A percentile compares a stretch with the other conserved stretches of the same genome.
Conservation (phyloP, 2,113 vertebrate genomes). For the Poeciliopsis prolifica region DNA sequence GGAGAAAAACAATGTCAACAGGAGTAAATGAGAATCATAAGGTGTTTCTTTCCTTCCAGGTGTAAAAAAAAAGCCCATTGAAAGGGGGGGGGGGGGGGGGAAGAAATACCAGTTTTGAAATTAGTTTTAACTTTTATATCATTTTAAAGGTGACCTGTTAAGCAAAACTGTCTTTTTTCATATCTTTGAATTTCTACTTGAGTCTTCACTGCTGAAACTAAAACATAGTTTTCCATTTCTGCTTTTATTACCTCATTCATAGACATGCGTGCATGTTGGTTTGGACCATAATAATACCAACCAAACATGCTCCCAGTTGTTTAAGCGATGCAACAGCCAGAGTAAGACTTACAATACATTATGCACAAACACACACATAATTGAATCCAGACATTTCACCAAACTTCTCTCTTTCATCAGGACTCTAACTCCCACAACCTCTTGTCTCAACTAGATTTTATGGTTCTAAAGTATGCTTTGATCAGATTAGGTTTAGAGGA, state of each 20-base stretch:
- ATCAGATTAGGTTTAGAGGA: constrained; percentile 56
- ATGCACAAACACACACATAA: constrained; percentile 26
- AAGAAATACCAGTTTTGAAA: too few relatives aligned
- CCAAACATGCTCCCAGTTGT: not conserved
- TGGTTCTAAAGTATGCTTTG: constrained; percentile 66
- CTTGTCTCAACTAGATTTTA: constrained; percentile 59
- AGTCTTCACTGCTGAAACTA: not conserved
- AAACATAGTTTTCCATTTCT: not conserved
- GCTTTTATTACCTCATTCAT: not conserved
- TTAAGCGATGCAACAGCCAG: constrained; percentile 8
- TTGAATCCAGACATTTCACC: constrained; percentile 47
- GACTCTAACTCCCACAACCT: constrained; percentile 44
- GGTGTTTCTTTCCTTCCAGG: constrained; percentile 8
- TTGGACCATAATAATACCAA: not conserved
- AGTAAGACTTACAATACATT: not conserved
- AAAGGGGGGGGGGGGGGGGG: not conserved
- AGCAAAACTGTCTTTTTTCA: too few relatives aligned
- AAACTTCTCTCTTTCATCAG: constrained; percentile 65
- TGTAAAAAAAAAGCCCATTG: not conserved
- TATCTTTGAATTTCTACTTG: too few relatives aligned
- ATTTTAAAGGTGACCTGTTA: too few relatives aligned
- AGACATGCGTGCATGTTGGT: not conserved
- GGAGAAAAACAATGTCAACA: constrained; percentile 5
- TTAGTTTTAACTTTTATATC: too few relatives aligned
- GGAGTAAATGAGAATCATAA: constrained; percentile 20